Conservation (phyloP, 2,113 vertebrate genomes). For the Progne subis region DNA sequence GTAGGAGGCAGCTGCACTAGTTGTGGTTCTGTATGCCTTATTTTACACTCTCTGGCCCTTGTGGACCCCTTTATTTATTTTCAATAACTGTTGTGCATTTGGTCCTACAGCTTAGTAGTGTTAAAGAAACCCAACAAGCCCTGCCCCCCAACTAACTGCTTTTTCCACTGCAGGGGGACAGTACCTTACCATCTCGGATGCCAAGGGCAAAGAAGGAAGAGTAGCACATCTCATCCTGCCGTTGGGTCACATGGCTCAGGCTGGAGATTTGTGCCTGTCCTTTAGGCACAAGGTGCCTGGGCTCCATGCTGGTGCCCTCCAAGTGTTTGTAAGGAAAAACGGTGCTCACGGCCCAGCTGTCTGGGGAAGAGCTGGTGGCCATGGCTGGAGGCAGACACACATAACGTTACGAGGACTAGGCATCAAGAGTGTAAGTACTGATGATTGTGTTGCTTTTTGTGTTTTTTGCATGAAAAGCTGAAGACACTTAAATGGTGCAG, state of each 20-base stretch:
- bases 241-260: constrained; percentile 72
- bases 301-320: constrained; percentile 86
- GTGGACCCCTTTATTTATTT: not conserved
- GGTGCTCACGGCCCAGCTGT: constrained; percentile 84
- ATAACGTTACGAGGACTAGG: constrained; percentile 83
- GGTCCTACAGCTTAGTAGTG: not conserved
- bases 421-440: constrained; percentile 87
- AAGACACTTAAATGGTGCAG: not conserved
- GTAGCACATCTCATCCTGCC: constrained; percentile 86
- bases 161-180: constrained; percentile 80
- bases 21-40: not conserved
- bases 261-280: constrained; percentile 86
- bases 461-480: not conserved
- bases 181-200: constrained; percentile 85
- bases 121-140: not conserved
- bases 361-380: constrained; percentile 89
- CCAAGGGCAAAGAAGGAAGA: constrained; percentile 78
- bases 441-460: not conserved
- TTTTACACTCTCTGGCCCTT: not conserved
- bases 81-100: not conserved
- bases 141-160: not conserved
- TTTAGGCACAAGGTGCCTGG: constrained; percentile 90
- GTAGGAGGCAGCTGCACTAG: not conserved
- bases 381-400: constrained; percentile 89
- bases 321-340: constrained; percentile 86